Evolutionary conservation across 2,797 vertebrate species (phyloP), one percentile per base, ranked within the genome.

Genomic region (Dipus sagitta): DNA sequence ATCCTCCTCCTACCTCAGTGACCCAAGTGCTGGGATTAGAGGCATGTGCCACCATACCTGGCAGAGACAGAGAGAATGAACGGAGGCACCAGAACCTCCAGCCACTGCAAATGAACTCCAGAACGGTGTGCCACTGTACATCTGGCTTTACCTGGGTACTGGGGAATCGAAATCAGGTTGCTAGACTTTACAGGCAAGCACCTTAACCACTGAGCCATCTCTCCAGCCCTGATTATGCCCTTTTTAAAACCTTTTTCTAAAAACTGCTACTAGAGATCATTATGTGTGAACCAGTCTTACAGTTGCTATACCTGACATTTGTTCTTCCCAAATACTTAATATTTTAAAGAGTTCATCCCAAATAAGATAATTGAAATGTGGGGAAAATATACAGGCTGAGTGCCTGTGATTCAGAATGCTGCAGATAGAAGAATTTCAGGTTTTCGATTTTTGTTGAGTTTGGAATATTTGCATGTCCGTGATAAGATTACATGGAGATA

Each of bases 181-280:
- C 47, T 47, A 47, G 47, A 47, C 47, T 47, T 47, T 47, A 47
- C 47, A 26, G 47, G 47, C 47, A 47, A 9, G 47, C 47, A 47
- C 47, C 47, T 47, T 47, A 47, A 47, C 47, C 47, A 1, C 47
- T 10, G 47, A 47, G 11, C 47, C 47, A 47, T 47, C 6, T 47
- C 47, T 47, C 47, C 47, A 47, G 47, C 47, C 47, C 47, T 47
- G 11, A 47, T 47, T 47, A 47, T 47, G 47, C 47, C 47, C 8
- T 76, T 82, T 78, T 86, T 62, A 77, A 91, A 83, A 26, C 23
- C 2, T 23, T 14, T 77, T 78, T 91, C 96, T 58, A 88, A 96
- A 97, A 84, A 4, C 54, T 77, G 18, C 32, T 96, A 86, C 81
- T 60, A 67, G 54, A n/a, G 93, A 96, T 90, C 89, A 13, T 96